These are phyloP conservation scores for Ylistrum balloti DNA, from an alignment of 1,140 invertebrate genomes.

Conservation along the genomic window DNA sequence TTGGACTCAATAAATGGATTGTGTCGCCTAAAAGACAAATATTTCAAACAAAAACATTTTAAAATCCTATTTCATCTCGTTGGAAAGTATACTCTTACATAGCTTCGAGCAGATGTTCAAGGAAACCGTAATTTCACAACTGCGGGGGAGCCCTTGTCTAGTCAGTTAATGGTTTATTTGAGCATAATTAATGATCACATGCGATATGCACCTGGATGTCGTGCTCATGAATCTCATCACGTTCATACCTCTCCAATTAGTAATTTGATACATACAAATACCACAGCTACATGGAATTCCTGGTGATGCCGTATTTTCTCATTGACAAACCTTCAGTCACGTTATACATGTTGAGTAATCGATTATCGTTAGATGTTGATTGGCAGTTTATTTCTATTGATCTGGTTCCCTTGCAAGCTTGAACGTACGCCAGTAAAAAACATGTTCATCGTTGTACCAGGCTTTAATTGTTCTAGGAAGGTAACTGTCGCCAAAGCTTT, in stretches of 20 bases:
- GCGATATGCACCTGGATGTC: not conserved
- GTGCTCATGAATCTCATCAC: too few relatives aligned
- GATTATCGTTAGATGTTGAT: not conserved
- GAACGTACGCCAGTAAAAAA: too few relatives aligned
- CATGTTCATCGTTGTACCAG: too few relatives aligned
- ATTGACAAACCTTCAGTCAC: too few relatives aligned
- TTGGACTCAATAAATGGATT: not conserved
- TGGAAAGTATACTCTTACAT: not conserved
- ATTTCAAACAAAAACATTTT: not conserved
- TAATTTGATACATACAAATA: too few relatives aligned
- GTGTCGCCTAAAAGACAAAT: conserved; percentile 5
- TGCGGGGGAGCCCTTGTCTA: not conserved
- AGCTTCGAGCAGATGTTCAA: not conserved
- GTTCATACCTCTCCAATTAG: too few relatives aligned
- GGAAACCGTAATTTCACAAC: not conserved
- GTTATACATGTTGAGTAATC: too few relatives aligned
- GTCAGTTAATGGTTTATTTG: not conserved
- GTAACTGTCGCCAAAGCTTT: too few relatives aligned
- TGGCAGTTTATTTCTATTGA: not conserved
- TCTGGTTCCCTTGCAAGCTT: not conserved
- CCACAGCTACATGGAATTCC: too few relatives aligned
- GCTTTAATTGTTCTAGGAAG: too few relatives aligned
- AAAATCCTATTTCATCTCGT: not conserved
- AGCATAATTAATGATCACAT: not conserved
- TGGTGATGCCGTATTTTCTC: too few relatives aligned